These are phyloP conservation scores for Pycnonotus jocosus DNA, from an alignment of 2,113 vertebrate species.

Conservation along the genomic window DNA sequence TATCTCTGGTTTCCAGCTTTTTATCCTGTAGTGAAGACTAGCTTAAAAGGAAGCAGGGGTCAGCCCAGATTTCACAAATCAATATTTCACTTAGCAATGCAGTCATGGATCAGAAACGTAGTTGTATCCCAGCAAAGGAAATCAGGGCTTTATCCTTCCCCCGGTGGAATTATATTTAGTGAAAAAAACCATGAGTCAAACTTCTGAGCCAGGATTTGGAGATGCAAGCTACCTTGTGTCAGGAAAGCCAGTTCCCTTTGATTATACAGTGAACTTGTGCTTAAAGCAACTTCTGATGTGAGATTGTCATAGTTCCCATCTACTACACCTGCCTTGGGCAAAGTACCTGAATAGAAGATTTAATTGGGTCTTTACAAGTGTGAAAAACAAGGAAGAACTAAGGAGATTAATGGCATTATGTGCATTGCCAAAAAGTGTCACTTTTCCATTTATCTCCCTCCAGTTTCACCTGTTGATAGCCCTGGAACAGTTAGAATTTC, in stretches of 20 bases:
- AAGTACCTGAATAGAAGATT: neutral
- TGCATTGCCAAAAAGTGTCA: neutral
- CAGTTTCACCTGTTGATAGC: neutral
- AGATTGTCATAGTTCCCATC: neutral
- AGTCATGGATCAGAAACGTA: conserved; percentile 36
- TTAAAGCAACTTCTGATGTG: conserved; percentile 34
- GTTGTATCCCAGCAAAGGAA: conserved; percentile 37
- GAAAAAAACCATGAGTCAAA: neutral
- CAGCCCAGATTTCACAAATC: conserved; percentile 59
- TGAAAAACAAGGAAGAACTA: neutral
- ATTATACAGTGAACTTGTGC: conserved; percentile 35
- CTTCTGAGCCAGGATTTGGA: conserved; percentile 51
- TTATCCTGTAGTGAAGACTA: conserved; percentile 22
- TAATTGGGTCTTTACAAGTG: neutral
- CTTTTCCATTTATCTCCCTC: neutral
- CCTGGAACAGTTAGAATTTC: neutral
- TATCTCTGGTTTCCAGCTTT: conserved; percentile 31
- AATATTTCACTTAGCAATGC: conserved; percentile 51
- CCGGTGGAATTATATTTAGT: neutral
- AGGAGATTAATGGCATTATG: neutral
- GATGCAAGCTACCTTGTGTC: conserved; percentile 11
- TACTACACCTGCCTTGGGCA: neutral
- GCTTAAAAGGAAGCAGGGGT: conserved; percentile 27
- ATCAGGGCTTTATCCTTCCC: conserved; percentile 28
- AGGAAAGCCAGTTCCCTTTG: conserved; percentile 41